Base-by-base conservation (phyloP, 2,113 vertebrate species). In the Merops nubicus region DNA sequence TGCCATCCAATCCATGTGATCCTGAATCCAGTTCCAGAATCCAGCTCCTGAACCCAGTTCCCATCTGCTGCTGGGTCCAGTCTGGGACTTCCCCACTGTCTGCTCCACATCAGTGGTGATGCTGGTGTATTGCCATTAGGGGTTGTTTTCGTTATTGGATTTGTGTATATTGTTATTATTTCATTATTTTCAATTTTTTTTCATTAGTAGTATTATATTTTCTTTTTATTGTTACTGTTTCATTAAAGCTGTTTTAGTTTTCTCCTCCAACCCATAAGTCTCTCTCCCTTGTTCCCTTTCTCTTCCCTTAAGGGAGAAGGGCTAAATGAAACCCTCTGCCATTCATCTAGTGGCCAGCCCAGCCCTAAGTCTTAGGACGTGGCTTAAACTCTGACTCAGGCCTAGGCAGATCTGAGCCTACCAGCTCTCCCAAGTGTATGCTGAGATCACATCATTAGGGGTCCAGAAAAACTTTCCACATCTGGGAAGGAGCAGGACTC, bases 401-500 rank as follows among this genome's bases (percentile, higher is more conserved):
- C 25, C 31, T 62, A 42, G 34, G 36, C n/a, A 83, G 53, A 7
- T 0, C 0, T 25, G 26, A 29, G 8, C 13, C 7, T 73, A 40
- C 31, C 34, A 20, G 18, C 36, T 84, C 62, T 73, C 25, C 12
- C 0, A 0, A 20, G 31, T 7, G 10, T 21, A 17, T 17, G 17
- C 34, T 29, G 40, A n/a, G 40, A 43, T 67, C 22, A 29, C 34
- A 17, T 29, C 11, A 12, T 40, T 17, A 51, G 29, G 11, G 3
- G 15, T 25, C 73, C 34, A 60, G 15, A 59, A 83, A 12, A 48
- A 25, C n/a, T 22, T 83, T 38, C 25, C 2, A 0, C 3, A 0
- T 17, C 6, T 13, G 10, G 23, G 23, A 77, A 47, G 38, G 25
- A 65, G 29, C 21, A 18, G 38, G 25, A 33, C 9, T 77, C 6